Evolutionary conservation across 2,888 invertebrate species (phyloP).

Genomic region (Thecocarcelia acutangulata): DNA sequence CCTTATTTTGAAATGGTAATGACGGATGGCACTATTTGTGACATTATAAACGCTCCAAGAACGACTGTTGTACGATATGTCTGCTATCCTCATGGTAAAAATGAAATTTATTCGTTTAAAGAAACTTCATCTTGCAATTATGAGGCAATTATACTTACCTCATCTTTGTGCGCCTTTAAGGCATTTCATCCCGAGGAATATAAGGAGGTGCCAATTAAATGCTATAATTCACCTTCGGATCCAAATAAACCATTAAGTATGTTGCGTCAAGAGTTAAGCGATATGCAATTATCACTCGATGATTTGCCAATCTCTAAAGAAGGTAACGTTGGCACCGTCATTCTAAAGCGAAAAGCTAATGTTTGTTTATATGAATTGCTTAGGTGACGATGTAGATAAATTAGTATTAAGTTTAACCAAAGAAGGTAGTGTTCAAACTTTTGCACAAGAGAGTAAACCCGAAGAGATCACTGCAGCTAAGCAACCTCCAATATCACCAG

Average conservation of each 20-base stretch:
- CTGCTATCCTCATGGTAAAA: constrained; percentile 93
- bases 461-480: constrained; percentile 58
- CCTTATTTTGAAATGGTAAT: constrained; percentile 94
- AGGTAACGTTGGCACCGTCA: constrained; percentile 79
- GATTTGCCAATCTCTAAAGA: constrained; percentile 81
- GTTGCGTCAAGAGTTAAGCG: constrained; percentile 87
- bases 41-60: constrained; percentile 92
- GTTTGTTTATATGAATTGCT: constrained; percentile 72
- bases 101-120: constrained; percentile 95
- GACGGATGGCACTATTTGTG: constrained; percentile 95
- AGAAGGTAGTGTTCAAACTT: constrained; percentile 71
- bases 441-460: constrained; percentile 62
- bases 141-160: constrained; percentile 93
- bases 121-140: constrained; percentile 97
- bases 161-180: constrained; percentile 93
- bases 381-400: constrained; percentile 80
- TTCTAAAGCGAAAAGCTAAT: constrained; percentile 72
- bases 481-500: constrained; percentile 66
- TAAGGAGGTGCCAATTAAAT: constrained; percentile 89
- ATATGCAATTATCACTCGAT: constrained; percentile 83
- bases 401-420: constrained; percentile 74
- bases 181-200: constrained; percentile 90
- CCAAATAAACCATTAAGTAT: constrained; percentile 88
- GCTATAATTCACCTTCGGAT: constrained; percentile 85
- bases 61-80: constrained; percentile 92